Evolutionary conservation across 1,140 invertebrate genomes (phyloP).

Genomic region (Berghia stephanieae): DNA sequence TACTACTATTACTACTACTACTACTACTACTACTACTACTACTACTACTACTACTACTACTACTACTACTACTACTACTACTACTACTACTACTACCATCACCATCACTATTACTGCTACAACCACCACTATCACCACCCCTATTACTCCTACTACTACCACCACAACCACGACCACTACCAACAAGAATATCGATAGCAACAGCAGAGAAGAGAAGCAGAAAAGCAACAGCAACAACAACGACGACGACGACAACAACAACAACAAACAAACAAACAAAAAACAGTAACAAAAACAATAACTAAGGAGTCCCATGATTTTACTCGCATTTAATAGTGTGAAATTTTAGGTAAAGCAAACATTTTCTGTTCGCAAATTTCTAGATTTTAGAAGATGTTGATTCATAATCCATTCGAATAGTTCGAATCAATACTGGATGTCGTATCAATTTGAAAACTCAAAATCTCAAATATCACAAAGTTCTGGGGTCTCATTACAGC

Average conservation of each 20-base stretch:
- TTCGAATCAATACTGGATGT: background rate
- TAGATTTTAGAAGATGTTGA: background rate
- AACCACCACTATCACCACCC: no score
- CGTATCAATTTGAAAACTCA: no score
- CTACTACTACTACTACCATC: slow-evolving; percentile 2
- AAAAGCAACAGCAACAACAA: background rate
- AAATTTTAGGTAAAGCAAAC: no score
- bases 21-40: slow-evolving; percentile 2
- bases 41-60: slow-evolving; percentile 1
- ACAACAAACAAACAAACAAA: background rate
- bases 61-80: slow-evolving; percentile 2
- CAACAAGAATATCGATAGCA: background rate
- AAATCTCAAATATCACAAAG: no score
- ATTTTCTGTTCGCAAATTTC: background rate
- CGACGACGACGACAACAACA: background rate
- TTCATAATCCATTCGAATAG: background rate
- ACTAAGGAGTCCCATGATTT: no score
- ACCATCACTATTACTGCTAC: no score
- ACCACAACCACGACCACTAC: background rate
- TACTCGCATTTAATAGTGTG: no score
- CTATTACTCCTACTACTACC: background rate
- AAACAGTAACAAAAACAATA: no score
- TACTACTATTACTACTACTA: slow-evolving; percentile 3
- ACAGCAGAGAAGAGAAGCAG: background rate
- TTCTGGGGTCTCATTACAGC: no score